Conservation (phyloP, 2,113 vertebrate genomes). For the Paradisaea rubra region DNA sequence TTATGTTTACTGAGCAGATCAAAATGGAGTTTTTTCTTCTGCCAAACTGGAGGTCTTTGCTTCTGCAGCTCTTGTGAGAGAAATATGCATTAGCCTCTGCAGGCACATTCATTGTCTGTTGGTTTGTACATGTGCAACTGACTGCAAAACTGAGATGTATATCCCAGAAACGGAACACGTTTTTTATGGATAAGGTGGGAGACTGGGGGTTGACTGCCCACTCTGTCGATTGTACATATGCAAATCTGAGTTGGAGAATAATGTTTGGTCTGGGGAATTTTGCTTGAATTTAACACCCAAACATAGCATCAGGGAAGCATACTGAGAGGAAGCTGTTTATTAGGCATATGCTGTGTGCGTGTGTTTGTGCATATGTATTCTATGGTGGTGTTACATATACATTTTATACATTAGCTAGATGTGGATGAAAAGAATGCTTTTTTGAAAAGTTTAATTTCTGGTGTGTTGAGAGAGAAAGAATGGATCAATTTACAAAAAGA, state of each 20-base stretch:
- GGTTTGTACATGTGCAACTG: neutral
- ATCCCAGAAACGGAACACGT: neutral
- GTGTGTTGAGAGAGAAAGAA: neutral
- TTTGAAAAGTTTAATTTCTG: conserved; percentile 8
- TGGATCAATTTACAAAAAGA: neutral
- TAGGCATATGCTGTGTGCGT: neutral
- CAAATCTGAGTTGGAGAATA: neutral
- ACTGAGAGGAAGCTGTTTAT: neutral
- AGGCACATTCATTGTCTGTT: neutral
- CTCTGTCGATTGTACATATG: neutral
- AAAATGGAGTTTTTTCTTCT: neutral
- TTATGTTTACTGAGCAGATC: neutral
- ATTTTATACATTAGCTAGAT: neutral
- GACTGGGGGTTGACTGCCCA: neutral
- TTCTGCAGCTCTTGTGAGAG: neutral
- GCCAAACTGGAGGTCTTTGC: neutral
- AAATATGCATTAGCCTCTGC: neutral
- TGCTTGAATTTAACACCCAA: neutral
- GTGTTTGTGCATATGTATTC: neutral
- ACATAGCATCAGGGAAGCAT: neutral
- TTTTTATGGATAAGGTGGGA: neutral
- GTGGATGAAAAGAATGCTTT: neutral
- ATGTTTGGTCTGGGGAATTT: conserved; percentile 1
- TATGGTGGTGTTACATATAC: neutral
- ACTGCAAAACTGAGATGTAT: neutral